These are phyloP conservation scores for Copsychus sechellarum DNA, from an alignment of 2,113 vertebrate species.

Conservation along the genomic window DNA sequence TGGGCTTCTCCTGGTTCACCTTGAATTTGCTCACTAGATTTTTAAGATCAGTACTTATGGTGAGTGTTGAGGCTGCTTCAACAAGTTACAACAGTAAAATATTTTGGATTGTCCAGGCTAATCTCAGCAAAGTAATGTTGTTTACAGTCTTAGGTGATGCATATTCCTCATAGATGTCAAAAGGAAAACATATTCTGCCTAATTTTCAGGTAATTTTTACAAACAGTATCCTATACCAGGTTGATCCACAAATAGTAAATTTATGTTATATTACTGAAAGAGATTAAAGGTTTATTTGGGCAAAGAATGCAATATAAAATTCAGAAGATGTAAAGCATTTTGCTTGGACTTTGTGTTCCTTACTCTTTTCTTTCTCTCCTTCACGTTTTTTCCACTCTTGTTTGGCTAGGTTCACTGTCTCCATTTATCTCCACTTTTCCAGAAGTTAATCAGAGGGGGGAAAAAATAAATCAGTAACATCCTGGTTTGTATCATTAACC, in stretches of 20 bases:
- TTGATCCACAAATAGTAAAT: background rate
- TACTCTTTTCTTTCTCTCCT: background rate
- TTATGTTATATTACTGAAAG: conserved; percentile 5
- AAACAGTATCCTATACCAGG: background rate
- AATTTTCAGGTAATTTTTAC: background rate
- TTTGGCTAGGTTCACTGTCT: background rate
- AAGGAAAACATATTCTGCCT: background rate
- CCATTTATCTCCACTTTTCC: conserved; percentile 2
- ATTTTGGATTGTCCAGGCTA: background rate
- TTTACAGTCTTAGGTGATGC: background rate
- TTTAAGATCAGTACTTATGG: background rate
- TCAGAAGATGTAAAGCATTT: background rate
- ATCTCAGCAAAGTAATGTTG: conserved; percentile 4
- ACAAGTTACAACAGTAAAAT: background rate
- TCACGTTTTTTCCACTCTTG: background rate
- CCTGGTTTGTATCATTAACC: background rate
- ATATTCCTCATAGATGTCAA: background rate
- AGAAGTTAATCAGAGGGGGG: background rate
- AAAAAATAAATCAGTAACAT: background rate
- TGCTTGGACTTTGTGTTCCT: background rate
- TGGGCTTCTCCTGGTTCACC: background rate
- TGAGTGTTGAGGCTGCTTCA: background rate
- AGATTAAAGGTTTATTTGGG: background rate
- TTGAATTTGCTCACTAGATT: background rate
- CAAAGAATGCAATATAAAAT: background rate